Base-by-base conservation (phyloP, 2,113 vertebrate genomes). In the Eulemur macaco region DNA sequence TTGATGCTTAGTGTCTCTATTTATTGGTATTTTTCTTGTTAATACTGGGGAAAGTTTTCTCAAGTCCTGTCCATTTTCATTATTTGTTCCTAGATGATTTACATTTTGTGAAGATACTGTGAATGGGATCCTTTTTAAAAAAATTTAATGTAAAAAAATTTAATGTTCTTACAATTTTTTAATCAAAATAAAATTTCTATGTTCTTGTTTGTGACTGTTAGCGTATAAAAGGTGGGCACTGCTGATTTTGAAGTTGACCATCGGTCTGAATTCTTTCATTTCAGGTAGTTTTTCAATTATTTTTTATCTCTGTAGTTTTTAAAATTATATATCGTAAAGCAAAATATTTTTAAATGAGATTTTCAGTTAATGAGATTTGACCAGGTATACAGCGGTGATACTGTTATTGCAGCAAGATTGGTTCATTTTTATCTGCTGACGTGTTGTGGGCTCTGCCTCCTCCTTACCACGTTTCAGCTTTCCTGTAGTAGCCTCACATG, bases 401-500 rank as follows among this genome's bases (percentile, higher is more conserved):
- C 45, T 85, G 2, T 47, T 84, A 78, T 68, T 88, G 64, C 27
- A 95, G 64, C 34, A 73, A 89, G 18, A 60, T 86, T 56, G 13
- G 4, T 63, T 96, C 54, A 71, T 78, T 96, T 89, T 94, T 58
- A 73, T 27, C 56, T 81, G 42, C 60, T 95, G 7, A 82, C 83
- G 7, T 90, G 5, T 74, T 86, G 23, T 78, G 25, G 14, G 37
- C 60, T 77, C 25, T 25, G 39, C 27, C 86, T 91, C 60, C 56
- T 71, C 12, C 3, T 58, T 81, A 74, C 39, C 52, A 4, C 58
- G 37, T 74, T 74, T 54, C 74, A 89, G 31, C 8, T 86, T 42
- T 78, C 63, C 31, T 39, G 0, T 34, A 37, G 60, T n/a, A 8
- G 29, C 29, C 15, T 47, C 78, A 54, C 6, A 5, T 7, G 82